Conservation (phyloP, 2,888 invertebrate genomes). For the Scaptomyza parva region DNA sequence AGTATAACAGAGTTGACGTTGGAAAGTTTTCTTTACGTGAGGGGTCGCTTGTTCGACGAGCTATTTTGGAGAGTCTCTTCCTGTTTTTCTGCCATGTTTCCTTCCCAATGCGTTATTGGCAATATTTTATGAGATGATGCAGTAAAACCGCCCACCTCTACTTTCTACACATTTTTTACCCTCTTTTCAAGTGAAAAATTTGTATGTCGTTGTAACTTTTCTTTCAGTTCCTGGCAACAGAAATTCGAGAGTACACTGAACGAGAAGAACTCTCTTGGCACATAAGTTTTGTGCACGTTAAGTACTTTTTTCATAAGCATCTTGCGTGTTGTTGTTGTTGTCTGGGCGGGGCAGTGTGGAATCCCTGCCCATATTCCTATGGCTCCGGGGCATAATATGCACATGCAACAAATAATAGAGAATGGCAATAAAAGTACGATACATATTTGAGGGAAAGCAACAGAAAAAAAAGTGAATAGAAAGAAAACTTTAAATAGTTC, state of each 20-base stretch:
- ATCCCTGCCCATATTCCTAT: constrained; percentile 52
- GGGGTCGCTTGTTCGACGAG: not conserved
- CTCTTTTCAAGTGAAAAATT: constrained; percentile 45
- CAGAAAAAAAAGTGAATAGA: constrained; percentile 23
- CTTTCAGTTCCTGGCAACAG: constrained; percentile 31
- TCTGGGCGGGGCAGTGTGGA: constrained; percentile 25
- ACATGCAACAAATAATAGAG: constrained; percentile 75
- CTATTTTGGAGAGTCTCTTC: not conserved
- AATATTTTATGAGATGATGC: constrained; percentile 53
- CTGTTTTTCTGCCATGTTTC: not conserved
- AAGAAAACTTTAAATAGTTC: constrained; percentile 70
- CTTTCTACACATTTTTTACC: constrained; percentile 9
- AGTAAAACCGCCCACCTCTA: not conserved
- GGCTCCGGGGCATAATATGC: constrained; percentile 76
- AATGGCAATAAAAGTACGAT: constrained; percentile 77
- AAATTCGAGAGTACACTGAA: constrained; percentile 31
- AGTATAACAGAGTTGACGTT: not conserved
- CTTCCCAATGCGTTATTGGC: constrained; percentile 48
- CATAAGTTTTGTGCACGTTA: constrained; percentile 80
- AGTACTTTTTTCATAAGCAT: constrained; percentile 77
- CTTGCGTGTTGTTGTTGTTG: constrained; percentile 44
- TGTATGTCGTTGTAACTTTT: constrained; percentile 67
- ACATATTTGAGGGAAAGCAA: constrained; percentile 58
- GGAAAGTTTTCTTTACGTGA: constrained; percentile 15
- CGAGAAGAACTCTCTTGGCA: constrained; percentile 71